phyloP scores from a whole-genome alignment of 2,113 vertebrate genomes.

The Calidris pygmaea region DNA sequence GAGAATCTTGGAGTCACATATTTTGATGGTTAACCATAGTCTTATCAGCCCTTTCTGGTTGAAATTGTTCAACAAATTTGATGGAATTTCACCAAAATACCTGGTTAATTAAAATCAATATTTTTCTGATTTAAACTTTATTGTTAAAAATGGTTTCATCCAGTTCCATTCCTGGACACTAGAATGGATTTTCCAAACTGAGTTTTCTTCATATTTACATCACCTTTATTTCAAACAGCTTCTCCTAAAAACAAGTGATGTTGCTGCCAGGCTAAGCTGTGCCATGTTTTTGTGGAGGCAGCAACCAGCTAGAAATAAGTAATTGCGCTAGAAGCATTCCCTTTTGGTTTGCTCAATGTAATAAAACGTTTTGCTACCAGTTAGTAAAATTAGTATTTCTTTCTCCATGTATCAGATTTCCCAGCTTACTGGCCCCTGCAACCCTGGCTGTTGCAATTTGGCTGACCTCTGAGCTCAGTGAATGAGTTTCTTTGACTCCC shows the following conservation, averaged over 20 bases:
- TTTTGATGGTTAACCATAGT: neutral
- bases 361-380: neutral
- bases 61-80: neutral
- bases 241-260: neutral
- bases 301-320: neutral
- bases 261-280: neutral
- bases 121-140: neutral
- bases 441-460: neutral
- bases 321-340: neutral
- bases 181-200: neutral
- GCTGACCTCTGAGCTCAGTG: neutral
- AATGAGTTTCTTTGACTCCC: neutral
- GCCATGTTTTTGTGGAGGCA: neutral
- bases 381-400: neutral
- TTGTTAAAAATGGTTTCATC: neutral
- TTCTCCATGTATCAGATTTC: neutral
- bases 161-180: neutral
- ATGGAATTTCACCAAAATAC: neutral
- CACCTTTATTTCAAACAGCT: neutral
- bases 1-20: neutral
- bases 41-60: neutral
- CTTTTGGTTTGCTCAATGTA: neutral
- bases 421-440: neutral
- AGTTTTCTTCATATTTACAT: neutral
- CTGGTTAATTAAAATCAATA: neutral